Evolutionary conservation across 2,888 invertebrate species (phyloP).

Genomic region (Asteroscopus sphinx): DNA sequence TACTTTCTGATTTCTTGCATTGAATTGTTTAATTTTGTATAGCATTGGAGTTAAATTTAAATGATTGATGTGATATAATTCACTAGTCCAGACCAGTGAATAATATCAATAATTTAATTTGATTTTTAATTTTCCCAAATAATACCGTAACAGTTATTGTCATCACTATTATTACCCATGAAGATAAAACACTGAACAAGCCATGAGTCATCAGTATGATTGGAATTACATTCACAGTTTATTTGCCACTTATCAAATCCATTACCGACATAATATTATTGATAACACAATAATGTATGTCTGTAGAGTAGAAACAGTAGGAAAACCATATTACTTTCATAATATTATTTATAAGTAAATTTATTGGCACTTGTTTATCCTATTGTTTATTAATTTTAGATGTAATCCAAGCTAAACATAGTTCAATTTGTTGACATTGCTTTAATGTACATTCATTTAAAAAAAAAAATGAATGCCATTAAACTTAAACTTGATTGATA

Average conservation of each 20-base stretch:
- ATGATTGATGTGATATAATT: too few species aligned
- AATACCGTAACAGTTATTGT: constrained; percentile 37
- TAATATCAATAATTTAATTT: too few species aligned
- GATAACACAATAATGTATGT: constrained; percentile 37
- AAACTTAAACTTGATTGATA: not conserved
- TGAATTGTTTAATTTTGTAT: not conserved
- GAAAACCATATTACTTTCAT: constrained; percentile 38
- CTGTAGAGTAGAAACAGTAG: constrained; percentile 34
- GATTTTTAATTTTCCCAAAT: constrained; percentile 12
- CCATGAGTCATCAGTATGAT: constrained; percentile 33
- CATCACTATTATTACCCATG: constrained; percentile 14
- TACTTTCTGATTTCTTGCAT: too few species aligned
- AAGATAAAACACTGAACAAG: constrained; percentile 35
- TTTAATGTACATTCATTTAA: not conserved
- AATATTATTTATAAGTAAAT: not conserved
- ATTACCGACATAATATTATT: constrained; percentile 38
- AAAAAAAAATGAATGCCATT: not conserved
- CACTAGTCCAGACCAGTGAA: too few species aligned
- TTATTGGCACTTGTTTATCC: not conserved
- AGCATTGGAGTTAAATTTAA: not conserved
- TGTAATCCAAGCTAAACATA: not conserved
- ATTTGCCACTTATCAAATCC: constrained; percentile 47
- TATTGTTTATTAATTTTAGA: not conserved
- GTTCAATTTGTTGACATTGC: not conserved
- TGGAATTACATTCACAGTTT: constrained; percentile 34